Evolutionary conservation across 2,113 vertebrate species (phyloP).

Genomic region (Thymallus thymallus): DNA sequence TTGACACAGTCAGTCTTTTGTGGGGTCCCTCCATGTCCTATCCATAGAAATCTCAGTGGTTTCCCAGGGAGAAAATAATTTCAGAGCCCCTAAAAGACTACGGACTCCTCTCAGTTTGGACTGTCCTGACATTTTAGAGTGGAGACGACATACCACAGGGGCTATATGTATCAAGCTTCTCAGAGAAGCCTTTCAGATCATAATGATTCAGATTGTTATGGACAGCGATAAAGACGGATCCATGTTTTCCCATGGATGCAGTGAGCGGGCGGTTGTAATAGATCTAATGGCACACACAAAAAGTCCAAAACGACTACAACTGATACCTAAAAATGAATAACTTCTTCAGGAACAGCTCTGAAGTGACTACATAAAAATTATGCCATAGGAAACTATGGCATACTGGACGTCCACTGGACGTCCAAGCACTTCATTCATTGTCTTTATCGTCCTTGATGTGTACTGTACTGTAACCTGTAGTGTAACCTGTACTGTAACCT

Average conservation of each 20-base stretch:
- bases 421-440: too few relatives aligned
- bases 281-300: not conserved
- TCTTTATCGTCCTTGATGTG: too few relatives aligned
- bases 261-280: not conserved
- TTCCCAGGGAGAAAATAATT: not conserved
- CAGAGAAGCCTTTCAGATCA: not conserved
- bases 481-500: not conserved
- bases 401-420: too few relatives aligned
- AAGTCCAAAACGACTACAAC: not conserved
- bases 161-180: not conserved
- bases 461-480: not conserved
- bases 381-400: too few relatives aligned
- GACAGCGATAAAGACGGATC: too few relatives aligned
- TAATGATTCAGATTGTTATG: too few relatives aligned
- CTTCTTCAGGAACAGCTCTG: too few relatives aligned
- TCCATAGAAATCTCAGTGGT: constrained; percentile 39
- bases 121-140: not conserved
- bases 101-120: not conserved
- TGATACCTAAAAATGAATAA: too few relatives aligned
- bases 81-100: not conserved
- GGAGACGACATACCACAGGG: not conserved
- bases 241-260: too few relatives aligned
- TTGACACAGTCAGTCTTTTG: constrained; percentile 70
- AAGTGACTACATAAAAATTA: too few relatives aligned
- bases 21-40: constrained; percentile 37